These are phyloP conservation scores for Brachyhypopomus occidentalis DNA, from an alignment of 2,113 vertebrate species.

Conservation along the genomic window DNA sequence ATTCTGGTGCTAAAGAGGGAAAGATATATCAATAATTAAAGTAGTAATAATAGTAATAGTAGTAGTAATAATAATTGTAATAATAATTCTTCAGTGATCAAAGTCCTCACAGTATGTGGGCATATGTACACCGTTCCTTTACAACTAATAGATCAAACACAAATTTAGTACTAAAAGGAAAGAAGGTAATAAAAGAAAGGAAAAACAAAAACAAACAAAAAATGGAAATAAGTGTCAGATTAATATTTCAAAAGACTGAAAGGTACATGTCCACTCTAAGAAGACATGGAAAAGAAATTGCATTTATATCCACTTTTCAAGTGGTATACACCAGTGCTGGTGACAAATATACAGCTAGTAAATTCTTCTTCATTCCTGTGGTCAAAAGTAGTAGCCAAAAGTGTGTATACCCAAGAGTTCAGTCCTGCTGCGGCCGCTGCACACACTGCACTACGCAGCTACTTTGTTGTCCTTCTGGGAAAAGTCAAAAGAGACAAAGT, in stretches of 20 bases:
- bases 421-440: slow-evolving; percentile 69
- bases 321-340: slow-evolving; percentile 89
- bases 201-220: slow-evolving; percentile 65
- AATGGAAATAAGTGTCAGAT: slow-evolving; percentile 63
- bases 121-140: slow-evolving; percentile 71
- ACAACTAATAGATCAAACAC: slow-evolving; percentile 78
- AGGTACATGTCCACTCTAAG: slow-evolving; percentile 38
- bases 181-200: slow-evolving; percentile 53
- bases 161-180: slow-evolving; percentile 77
- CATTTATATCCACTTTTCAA: slow-evolving; percentile 77
- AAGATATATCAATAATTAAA: slow-evolving; percentile 67
- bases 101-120: slow-evolving; percentile 79
- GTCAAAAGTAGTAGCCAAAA: slow-evolving; percentile 74
- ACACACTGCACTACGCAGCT: slow-evolving; percentile 83
- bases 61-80: slow-evolving; percentile 73
- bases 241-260: slow-evolving; percentile 60
- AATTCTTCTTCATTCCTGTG: slow-evolving; percentile 79
- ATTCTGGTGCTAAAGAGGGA: slow-evolving; percentile 59
- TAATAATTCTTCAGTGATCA: slow-evolving; percentile 79
- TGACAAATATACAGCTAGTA: slow-evolving; percentile 83
- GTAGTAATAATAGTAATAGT: slow-evolving; percentile 75
- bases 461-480: slow-evolving; percentile 96
- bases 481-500: slow-evolving; percentile 45
- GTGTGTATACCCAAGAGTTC: slow-evolving; percentile 72
- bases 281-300: slow-evolving; percentile 71